Base-by-base conservation (phyloP, 2,113 vertebrate genomes). In the Litocranius walleri region DNA sequence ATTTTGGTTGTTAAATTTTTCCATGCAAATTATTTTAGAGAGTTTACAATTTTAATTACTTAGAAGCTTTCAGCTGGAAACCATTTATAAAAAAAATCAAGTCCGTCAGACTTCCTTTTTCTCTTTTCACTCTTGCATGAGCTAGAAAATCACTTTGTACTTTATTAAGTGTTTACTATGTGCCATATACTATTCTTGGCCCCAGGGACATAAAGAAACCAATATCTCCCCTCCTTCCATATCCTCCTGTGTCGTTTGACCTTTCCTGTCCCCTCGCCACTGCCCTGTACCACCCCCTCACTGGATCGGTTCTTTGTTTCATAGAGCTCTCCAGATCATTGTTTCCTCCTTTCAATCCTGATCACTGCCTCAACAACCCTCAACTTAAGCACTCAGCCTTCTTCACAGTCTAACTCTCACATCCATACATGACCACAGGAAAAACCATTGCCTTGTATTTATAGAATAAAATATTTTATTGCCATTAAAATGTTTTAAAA, bases 401-500 rank as follows among this genome's bases (percentile, higher is more conserved):
- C 45, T 11, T 48, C 45, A 48, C 45, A 48, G 45, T 48, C 48
- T 10, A 48, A 48, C 48, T 48, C 48, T 12, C 48, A 48, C 48
- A 48, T 48, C 48, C 48, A 48, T 48, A 48, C 48, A 48, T 48
- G 48, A 48, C 48, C 48, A 48, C 48, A 48, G 48, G 48, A 48
- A 48, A 48, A 48, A 48, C 48, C 48, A 48, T 48, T 8, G 48
- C 48, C 48, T 48, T 48, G 48, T 86, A 87, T 16, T 45, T 19
- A 11, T 29, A 74, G 64, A 27, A 71, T 62, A 81, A 64, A 90
- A 64, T 71, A 85, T 52, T 94, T 82, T 86, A 71, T 95, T 81
- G 27, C 48, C 84, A 95, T 88, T 92, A 87, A 97, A 96, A 84
- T 50, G 11, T 88, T 95, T 97, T 78, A 14, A 96, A 95, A 86